Conservation (phyloP, 2,797 vertebrate species). For the Liparis tanakae region DNA sequence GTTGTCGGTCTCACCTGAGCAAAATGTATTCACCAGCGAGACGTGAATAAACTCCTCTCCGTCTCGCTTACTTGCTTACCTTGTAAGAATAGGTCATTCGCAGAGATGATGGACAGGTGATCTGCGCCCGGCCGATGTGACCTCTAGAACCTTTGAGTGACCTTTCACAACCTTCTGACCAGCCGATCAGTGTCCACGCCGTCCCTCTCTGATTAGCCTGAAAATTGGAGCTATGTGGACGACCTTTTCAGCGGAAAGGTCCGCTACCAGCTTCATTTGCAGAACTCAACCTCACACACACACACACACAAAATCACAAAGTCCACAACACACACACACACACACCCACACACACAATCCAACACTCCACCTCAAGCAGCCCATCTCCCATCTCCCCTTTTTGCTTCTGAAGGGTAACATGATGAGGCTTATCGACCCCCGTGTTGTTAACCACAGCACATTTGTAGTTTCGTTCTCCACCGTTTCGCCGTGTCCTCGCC, state of each 20-base stretch:
- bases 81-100: constrained; percentile 71
- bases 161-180: constrained; percentile 76
- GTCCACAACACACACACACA: constrained; percentile 4
- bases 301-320: constrained; percentile 24
- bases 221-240: constrained; percentile 70
- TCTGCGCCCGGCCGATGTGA: constrained; percentile 56
- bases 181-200: constrained; percentile 70
- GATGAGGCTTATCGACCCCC: constrained; percentile 77
- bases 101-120: constrained; percentile 74
- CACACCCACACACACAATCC: constrained; percentile 2
- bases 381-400: constrained; percentile 70
- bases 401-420: constrained; percentile 79
- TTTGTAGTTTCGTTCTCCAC: constrained; percentile 69
- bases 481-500: constrained; percentile 56
- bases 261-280: constrained; percentile 56
- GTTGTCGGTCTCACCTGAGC: constrained; percentile 36
- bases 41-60: constrained; percentile 54
- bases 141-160: constrained; percentile 77
- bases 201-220: constrained; percentile 72
- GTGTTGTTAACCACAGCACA: constrained; percentile 79
- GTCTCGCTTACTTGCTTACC: constrained; percentile 45
- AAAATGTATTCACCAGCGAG: constrained; percentile 37
- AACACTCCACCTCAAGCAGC: constrained; percentile 50
- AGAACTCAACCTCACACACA: constrained; percentile 6
- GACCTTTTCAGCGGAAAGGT: constrained; percentile 80